Percentiles rank a stretch among this genome's conserved stretches.
Evolutionary conservation across 2,888 invertebrate species (phyloP).

Genomic region (Meiosimyza platycephala): DNA sequence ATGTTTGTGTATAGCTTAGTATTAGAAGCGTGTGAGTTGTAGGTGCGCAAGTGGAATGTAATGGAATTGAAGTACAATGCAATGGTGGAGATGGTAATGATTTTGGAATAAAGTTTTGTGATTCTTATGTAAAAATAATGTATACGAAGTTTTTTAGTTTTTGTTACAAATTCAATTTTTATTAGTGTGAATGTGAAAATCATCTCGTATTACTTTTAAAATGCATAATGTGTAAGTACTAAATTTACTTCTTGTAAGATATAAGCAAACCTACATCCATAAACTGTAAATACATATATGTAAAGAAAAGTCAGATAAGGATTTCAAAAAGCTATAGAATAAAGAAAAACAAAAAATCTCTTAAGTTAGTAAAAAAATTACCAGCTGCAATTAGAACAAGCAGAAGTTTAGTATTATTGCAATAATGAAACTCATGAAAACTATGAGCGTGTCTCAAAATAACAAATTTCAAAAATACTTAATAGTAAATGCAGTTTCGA

Average conservation of each 20-base stretch:
- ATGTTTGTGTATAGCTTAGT: slow-evolving; percentile 21
- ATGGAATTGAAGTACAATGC: slow-evolving; percentile 15
- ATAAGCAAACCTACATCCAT: not conserved
- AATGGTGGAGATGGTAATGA: not conserved
- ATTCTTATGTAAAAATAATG: slow-evolving; percentile 62
- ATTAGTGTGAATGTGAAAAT: slow-evolving; percentile 5
- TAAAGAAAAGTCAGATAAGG: not conserved
- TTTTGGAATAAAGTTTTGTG: slow-evolving; percentile 45
- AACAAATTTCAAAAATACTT: slow-evolving; percentile 40
- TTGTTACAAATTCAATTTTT: slow-evolving; percentile 1
- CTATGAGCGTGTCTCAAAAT: not conserved
- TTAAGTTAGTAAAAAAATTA: not conserved
- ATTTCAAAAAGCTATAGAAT: not conserved
- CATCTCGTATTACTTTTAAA: slow-evolving; percentile 6
- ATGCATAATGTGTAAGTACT: not conserved
- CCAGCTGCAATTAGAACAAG: not conserved
- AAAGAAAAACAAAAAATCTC: slow-evolving; percentile 2
- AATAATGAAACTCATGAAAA: slow-evolving; percentile 36
- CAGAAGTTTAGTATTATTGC: not conserved
- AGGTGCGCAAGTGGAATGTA: not conserved
- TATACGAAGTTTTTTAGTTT: slow-evolving; percentile 50
- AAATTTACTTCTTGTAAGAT: slow-evolving; percentile 10
- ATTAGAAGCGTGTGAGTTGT: slow-evolving; percentile 9
- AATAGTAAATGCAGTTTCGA: slow-evolving; percentile 15
- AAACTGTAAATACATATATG: slow-evolving; percentile 21